Evolutionary conservation across 2,797 vertebrate genomes (phyloP), one percentile per base, ranked within the genome.

Genomic region (Dipus sagitta): DNA sequence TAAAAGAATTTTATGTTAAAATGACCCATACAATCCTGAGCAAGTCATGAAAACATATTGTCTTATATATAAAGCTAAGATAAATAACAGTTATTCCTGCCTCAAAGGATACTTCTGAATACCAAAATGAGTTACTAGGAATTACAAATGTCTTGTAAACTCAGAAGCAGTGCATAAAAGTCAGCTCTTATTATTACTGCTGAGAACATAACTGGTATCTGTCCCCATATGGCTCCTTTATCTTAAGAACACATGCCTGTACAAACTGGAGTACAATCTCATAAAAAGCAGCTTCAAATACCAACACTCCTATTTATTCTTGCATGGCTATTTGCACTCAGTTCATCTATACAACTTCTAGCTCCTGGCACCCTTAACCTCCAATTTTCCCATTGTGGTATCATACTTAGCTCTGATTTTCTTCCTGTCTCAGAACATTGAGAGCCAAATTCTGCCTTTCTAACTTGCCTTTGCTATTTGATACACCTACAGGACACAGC

Each of bases 1-100:
- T 62, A 82, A 38, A 89, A 75, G 62, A 54, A 68, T n/a, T 67
- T 80, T 2, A 75, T 86, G 91, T 81, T 11, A 94, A 82, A 89
- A 32, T 72, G 26, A 34, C 12, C n/a, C 54, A 7, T n/a, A 54
- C 77, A 30, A 67, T 38, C 52, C 60, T n/a, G 32, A 87, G 15
- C 18, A 79, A 91, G 23, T 89, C 2, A 32, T 62, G 15, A 58
- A 90, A 86, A 80, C 23, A 60, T 88, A 64, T n/a, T 84, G 80
- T 67, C 7, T 32, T 74, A 60, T 65, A 94, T 89, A 83, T n/a
- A 92, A 93, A 87, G 87, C 20, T 54, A 30, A 28, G 6, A 54
- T 71, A 80, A 54, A 77, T 67, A 81, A 87, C 1, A 80, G 47
- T 28, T 91, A 34, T 84, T 47, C 17, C 42, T 91, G 20, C 70